Evolutionary conservation across 2,113 vertebrate species (phyloP).

Genomic region (Physeter macrocephalus): DNA sequence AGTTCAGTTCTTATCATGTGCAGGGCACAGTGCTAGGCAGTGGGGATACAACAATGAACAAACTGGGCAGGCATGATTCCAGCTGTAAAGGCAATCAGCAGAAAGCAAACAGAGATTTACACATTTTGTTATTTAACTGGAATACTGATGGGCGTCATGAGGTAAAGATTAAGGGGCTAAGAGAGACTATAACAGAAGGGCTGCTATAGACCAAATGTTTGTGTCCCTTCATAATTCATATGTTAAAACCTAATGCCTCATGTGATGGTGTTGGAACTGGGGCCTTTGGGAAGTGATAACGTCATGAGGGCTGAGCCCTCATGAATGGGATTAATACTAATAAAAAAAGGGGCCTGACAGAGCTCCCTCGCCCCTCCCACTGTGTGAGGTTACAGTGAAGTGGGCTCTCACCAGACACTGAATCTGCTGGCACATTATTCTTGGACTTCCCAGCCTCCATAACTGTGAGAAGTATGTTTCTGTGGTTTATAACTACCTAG

Average conservation of each 20-base stretch:
- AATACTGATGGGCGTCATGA: background rate
- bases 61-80: background rate
- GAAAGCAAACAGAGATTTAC: background rate
- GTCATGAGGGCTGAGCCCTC: background rate
- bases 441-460: background rate
- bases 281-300: background rate
- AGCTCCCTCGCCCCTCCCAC: background rate
- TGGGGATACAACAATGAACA: background rate
- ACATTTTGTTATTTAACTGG: background rate
- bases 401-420: background rate
- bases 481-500: background rate
- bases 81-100: background rate
- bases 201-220: background rate
- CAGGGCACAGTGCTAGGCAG: background rate
- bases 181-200: background rate
- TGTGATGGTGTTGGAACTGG: background rate
- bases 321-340: background rate
- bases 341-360: background rate
- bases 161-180: background rate
- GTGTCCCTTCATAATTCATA: background rate
- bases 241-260: background rate
- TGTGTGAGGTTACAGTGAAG: background rate
- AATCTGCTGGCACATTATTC: background rate
- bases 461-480: background rate
- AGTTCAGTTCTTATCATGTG: background rate